Evolutionary conservation across 2,888 invertebrate genomes (phyloP).

Genomic region (Drosophila neoperkinsi): DNA sequence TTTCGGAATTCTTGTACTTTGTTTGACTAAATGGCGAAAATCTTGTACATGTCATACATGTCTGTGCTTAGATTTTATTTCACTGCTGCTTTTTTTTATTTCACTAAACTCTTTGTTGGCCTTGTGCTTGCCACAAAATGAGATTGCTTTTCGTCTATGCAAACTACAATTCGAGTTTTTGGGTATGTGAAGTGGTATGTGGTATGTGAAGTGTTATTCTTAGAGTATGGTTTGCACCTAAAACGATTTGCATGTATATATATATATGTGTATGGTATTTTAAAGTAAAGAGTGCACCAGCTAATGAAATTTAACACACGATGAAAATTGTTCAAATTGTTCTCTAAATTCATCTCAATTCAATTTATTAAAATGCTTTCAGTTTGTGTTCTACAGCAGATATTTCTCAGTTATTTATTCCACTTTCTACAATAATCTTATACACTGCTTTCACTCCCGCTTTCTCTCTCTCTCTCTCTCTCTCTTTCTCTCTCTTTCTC

Average conservation of each 20-base stretch:
- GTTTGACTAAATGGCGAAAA: background rate
- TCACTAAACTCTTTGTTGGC: background rate
- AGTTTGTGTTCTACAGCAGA: background rate
- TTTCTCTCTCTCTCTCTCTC: background rate
- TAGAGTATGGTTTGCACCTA: background rate
- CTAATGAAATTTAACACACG: background rate
- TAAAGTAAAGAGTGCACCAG: background rate
- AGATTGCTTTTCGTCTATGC: constrained; percentile 17
- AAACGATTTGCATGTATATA: background rate
- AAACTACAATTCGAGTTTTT: constrained; percentile 18
- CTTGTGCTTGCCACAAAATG: constrained; percentile 4
- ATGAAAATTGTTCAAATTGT: background rate
- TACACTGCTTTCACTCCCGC: too few relatives aligned
- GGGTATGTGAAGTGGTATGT: too few relatives aligned
- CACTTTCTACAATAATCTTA: background rate
- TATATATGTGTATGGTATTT: background rate
- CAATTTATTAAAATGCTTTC: background rate
- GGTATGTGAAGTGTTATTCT: background rate
- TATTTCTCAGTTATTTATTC: background rate
- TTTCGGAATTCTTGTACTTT: constrained; percentile 5
- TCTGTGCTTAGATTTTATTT: constrained; percentile 7
- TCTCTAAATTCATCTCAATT: background rate
- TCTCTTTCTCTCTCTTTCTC: background rate
- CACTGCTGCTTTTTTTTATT: background rate
- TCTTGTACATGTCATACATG: background rate